Evolutionary conservation across 2,113 vertebrate species (phyloP).

Genomic region (Oxyruncus cristatus): DNA sequence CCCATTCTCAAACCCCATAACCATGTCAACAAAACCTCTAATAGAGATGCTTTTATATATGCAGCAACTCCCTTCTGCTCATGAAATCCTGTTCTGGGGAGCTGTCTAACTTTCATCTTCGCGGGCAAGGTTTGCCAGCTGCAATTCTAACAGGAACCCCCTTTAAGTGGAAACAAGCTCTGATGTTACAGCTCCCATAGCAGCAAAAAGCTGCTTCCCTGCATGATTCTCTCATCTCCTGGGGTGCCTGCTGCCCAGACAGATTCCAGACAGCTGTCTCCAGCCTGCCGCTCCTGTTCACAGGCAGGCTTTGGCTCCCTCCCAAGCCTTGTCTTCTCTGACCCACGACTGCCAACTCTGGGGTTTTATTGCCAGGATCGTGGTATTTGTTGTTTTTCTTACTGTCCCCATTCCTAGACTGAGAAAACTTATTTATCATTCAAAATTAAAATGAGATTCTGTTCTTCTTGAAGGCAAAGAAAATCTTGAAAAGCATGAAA

Average conservation of each 20-base stretch:
- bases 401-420: slow-evolving; percentile 10
- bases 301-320: slow-evolving; percentile 43
- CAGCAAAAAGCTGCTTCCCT: slow-evolving; percentile 49
- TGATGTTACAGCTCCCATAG: background rate
- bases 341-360: slow-evolving; percentile 1
- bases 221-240: slow-evolving; percentile 39
- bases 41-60: background rate
- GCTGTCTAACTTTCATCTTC: background rate
- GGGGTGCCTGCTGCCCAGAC: slow-evolving; percentile 55
- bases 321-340: slow-evolving; percentile 56
- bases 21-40: background rate
- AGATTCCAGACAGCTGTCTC: slow-evolving; percentile 63
- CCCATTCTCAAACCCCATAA: background rate
- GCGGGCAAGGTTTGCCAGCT: background rate
- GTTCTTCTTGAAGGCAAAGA: background rate
- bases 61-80: background rate
- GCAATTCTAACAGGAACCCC: slow-evolving; percentile 2
- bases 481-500: slow-evolving; percentile 8
- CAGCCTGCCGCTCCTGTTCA: slow-evolving; percentile 56
- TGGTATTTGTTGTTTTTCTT: slow-evolving; percentile 40
- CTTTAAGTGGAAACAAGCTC: slow-evolving; percentile 26
- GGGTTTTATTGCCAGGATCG: slow-evolving; percentile 32
- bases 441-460: slow-evolving; percentile 23
- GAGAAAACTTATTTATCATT: slow-evolving; percentile 12
- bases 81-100: background rate